Evolutionary conservation across 2,797 vertebrate genomes (phyloP).

Genomic region (Corythornis leucogaster): DNA sequence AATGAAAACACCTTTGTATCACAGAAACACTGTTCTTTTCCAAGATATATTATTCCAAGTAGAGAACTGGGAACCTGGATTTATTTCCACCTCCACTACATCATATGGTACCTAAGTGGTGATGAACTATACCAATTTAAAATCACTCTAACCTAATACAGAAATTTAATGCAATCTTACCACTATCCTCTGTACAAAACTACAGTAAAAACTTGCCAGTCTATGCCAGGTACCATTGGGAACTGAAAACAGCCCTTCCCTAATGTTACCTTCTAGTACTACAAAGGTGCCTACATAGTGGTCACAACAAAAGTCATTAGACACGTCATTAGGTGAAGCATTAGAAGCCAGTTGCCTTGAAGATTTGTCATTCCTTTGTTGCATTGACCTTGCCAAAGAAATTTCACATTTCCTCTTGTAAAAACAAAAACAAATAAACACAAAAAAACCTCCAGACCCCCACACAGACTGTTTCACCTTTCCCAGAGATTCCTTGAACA

Average conservation of each 20-base stretch:
- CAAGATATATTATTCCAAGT: neutral
- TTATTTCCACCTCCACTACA: neutral
- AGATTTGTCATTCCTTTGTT: neutral
- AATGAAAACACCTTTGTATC: neutral
- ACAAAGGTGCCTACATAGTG: accelerated
- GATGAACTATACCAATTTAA: neutral
- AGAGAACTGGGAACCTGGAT: accelerated
- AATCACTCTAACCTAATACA: neutral
- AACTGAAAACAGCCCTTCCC: neutral
- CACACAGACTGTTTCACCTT: neutral
- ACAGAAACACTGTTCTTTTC: neutral
- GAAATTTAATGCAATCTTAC: neutral
- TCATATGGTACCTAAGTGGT: neutral
- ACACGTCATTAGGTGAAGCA: neutral
- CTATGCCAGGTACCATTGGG: too few relatives aligned
- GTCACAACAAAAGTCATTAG: neutral
- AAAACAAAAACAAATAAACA: neutral
- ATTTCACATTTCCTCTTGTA: neutral
- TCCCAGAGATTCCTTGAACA: accelerated
- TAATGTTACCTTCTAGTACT: neutral
- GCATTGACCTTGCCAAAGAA: neutral
- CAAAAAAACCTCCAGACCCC: too few relatives aligned
- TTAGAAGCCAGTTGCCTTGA: accelerated
- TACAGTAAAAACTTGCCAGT: neutral
- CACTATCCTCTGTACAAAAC: neutral